Percentiles rank a stretch among this genome's conserved stretches.
Evolutionary conservation across 2,113 vertebrate genomes (phyloP).

Genomic region (Aspidoscelis tigris): DNA sequence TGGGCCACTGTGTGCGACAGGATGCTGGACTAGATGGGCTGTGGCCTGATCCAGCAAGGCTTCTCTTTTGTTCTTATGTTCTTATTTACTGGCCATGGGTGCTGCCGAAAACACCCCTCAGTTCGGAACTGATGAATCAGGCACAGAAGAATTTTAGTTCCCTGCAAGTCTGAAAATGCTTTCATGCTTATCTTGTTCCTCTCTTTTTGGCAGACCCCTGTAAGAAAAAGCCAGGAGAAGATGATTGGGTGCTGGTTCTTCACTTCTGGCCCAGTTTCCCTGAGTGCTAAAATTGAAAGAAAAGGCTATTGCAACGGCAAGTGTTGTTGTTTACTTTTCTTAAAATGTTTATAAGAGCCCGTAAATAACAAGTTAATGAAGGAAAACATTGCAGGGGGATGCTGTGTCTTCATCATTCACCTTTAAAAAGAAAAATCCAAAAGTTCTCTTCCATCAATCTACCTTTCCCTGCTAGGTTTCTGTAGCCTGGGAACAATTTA

Average conservation of each 20-base stretch:
- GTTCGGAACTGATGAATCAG: background rate
- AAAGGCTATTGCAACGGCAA: constrained; percentile 88
- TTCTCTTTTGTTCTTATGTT: too few species aligned
- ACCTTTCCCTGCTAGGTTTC: background rate
- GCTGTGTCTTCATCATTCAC: background rate
- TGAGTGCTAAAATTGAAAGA: constrained; percentile 85
- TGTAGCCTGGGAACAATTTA: too few species aligned
- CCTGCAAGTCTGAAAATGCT: background rate
- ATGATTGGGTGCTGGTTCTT: constrained; percentile 87
- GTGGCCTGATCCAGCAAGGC: too few species aligned
- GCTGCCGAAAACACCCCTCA: background rate
- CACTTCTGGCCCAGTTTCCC: constrained; percentile 83
- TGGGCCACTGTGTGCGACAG: too few species aligned
- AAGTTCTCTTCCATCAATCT: background rate
- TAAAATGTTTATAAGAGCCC: background rate
- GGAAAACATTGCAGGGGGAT: background rate
- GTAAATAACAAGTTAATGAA: background rate
- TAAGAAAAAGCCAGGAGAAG: constrained; percentile 82
- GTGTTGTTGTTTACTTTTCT: constrained; percentile 37
- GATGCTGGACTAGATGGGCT: too few species aligned
- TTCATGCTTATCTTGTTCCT: background rate
- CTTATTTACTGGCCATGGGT: background rate
- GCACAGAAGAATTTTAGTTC: background rate
- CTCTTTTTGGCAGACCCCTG: constrained; percentile 75
- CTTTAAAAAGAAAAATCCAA: background rate